Evolutionary conservation across 1,140 invertebrate species (phyloP).

Genomic region (Lordiphosa clarofinis): DNA sequence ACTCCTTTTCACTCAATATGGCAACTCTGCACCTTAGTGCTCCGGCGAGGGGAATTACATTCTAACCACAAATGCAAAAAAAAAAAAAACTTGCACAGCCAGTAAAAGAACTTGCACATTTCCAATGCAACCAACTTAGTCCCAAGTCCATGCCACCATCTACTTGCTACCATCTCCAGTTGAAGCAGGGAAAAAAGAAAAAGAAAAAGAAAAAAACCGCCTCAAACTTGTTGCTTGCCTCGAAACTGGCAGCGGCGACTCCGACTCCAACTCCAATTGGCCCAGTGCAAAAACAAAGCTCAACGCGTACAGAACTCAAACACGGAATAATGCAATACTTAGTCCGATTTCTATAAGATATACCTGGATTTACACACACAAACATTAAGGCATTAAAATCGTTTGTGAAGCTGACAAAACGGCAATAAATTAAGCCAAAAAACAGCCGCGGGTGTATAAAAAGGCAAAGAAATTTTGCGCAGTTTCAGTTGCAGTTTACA

Average conservation of each 20-base stretch:
- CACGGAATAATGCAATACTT: constrained; percentile 21
- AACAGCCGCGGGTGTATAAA: constrained; percentile 59
- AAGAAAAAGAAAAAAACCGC: constrained; percentile 2
- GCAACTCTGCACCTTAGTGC: constrained; percentile 29
- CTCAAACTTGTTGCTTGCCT: constrained; percentile 10
- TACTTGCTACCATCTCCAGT: constrained; percentile 16
- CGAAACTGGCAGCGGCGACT: constrained; percentile 5
- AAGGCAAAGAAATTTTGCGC: constrained; percentile 25
- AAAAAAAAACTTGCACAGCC: constrained; percentile 61
- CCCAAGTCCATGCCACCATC: constrained; percentile 7
- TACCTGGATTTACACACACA: constrained; percentile 1
- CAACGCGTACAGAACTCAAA: constrained; percentile 63
- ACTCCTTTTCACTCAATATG: constrained; percentile 16
- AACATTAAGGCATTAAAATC: constrained; percentile 48
- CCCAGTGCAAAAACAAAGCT: constrained; percentile 72
- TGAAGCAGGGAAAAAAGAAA: constrained; percentile 10
- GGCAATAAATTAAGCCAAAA: constrained; percentile 75
- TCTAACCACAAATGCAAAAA: constrained; percentile 36
- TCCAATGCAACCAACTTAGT: constrained; percentile 34
- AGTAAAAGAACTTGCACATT: constrained; percentile 58
- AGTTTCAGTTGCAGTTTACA: constrained; percentile 45
- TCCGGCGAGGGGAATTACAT: constrained; percentile 33
- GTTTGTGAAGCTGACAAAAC: constrained; percentile 71
- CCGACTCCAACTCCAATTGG: constrained; percentile 6
- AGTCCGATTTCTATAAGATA: constrained; percentile 31